Percentiles rank a stretch among this genome's conserved stretches.
These are phyloP conservation scores for Phytoseiulus persimilis DNA, from an alignment of 2,888 invertebrate species.

Conservation along the genomic window DNA sequence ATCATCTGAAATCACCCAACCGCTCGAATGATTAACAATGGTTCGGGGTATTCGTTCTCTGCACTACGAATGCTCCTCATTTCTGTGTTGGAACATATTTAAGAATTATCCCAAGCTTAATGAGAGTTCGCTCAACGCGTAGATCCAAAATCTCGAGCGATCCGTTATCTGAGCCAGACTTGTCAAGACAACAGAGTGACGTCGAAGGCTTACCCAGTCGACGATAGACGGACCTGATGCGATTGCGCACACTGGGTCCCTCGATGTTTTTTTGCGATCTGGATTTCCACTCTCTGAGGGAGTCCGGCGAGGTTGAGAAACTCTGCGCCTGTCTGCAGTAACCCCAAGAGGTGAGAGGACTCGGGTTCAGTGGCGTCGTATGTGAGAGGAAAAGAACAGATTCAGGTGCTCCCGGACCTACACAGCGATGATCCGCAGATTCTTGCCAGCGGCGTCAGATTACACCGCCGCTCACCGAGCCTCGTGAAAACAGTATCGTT, in stretches of 20 bases:
- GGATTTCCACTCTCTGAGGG: too few species aligned
- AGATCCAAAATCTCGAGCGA: background rate
- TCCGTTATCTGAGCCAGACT: background rate
- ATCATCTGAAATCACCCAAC: too few species aligned
- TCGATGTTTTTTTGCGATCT: background rate
- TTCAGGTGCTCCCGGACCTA: background rate
- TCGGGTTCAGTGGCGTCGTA: background rate
- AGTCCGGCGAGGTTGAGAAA: too few species aligned
- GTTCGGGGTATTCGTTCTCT: too few species aligned
- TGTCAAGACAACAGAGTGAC: background rate
- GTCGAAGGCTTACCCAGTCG: background rate
- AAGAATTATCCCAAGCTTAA: too few species aligned
- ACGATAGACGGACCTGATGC: background rate
- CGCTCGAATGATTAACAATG: too few species aligned
- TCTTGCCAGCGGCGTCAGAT: background rate
- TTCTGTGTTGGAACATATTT: too few species aligned
- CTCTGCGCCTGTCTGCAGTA: too few species aligned
- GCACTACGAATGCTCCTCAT: too few species aligned
- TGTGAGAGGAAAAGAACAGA: background rate
- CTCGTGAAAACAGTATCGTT: background rate
- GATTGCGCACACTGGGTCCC: background rate
- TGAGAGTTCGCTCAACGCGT: background rate
- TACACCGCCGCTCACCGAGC: background rate
- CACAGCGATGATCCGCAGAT: background rate
- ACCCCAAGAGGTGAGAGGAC: background rate